phyloP scores from a whole-genome alignment of 53 echinoderm and acorn worm species.

The Crossaster papposus region DNA sequence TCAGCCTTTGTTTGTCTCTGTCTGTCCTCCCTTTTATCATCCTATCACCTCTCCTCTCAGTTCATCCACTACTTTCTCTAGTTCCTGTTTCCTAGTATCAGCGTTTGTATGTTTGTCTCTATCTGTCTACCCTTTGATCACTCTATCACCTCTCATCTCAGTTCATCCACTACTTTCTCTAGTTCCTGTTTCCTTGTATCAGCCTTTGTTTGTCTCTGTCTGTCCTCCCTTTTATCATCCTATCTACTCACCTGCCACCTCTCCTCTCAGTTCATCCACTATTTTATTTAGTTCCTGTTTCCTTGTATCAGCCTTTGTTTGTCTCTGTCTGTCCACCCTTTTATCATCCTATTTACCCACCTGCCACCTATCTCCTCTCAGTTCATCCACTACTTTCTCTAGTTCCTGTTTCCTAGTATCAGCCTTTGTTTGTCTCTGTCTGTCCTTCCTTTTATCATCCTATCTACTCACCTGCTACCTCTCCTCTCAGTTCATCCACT shows the following conservation, averaged over 20 bases:
- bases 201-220: background rate
- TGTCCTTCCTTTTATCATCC: no score
- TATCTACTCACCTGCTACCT: conserved; percentile 73
- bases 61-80: background rate
- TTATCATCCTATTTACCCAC: conserved; percentile 18
- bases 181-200: background rate
- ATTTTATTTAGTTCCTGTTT: background rate
- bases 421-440: no score
- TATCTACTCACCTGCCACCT: background rate
- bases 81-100: background rate
- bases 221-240: background rate
- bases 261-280: background rate
- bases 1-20: conserved; percentile 66
- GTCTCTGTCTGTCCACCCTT: background rate
- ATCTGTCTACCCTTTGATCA: background rate
- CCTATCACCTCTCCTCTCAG: background rate
- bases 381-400: conserved; percentile 74
- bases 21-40: background rate
- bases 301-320: background rate
- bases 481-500: conserved; percentile 81
- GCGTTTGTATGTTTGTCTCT: background rate
- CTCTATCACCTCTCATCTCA: background rate
- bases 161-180: background rate
- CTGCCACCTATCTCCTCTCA: conserved; percentile 87
- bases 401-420: conserved; percentile 2